Evolutionary conservation across 2,888 invertebrate genomes (phyloP).

Genomic region (Dryomyza anilis): DNA sequence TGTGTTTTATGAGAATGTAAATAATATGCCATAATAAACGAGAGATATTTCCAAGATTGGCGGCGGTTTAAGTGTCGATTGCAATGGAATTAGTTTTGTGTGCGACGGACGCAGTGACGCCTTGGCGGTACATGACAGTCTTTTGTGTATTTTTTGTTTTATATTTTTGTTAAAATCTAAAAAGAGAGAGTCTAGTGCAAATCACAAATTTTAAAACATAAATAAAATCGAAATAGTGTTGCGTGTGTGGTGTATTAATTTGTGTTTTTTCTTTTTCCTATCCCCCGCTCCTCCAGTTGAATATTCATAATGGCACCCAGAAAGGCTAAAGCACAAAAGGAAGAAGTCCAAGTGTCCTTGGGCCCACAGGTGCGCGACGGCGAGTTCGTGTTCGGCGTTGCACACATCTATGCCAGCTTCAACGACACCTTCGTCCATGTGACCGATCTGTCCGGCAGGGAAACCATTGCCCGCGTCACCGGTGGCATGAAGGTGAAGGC

Average conservation of each 20-base stretch:
- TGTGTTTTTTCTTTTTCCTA: conserved; percentile 32
- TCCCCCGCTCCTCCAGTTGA: too few relatives aligned
- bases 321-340: conserved; percentile 95
- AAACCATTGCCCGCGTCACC: conserved; percentile 93
- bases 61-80: conserved; percentile 35
- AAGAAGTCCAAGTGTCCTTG: conserved; percentile 94
- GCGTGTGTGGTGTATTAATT: conserved; percentile 4
- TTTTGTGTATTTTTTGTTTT: conserved; percentile 27
- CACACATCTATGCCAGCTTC: conserved; percentile 99
- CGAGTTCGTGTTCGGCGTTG: conserved; percentile 97
- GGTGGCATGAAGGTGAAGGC: conserved; percentile 99
- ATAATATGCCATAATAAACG: background rate
- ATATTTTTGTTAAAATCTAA: too few relatives aligned
- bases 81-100: conserved; percentile 35
- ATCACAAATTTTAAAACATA: conserved; percentile 13
- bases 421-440: conserved; percentile 99
- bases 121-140: background rate
- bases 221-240: conserved; percentile 19
- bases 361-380: conserved; percentile 97
- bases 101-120: background rate
- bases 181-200: too few relatives aligned
- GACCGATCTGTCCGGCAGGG: conserved; percentile 96
- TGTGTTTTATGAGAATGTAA: conserved; percentile 12
- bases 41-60: background rate
- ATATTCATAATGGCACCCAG: conserved; percentile 84